Evolutionary conservation across 1,140 invertebrate species (phyloP), one percentile per base, ranked within the genome.

Genomic region (Eufriesea mexicana): DNA sequence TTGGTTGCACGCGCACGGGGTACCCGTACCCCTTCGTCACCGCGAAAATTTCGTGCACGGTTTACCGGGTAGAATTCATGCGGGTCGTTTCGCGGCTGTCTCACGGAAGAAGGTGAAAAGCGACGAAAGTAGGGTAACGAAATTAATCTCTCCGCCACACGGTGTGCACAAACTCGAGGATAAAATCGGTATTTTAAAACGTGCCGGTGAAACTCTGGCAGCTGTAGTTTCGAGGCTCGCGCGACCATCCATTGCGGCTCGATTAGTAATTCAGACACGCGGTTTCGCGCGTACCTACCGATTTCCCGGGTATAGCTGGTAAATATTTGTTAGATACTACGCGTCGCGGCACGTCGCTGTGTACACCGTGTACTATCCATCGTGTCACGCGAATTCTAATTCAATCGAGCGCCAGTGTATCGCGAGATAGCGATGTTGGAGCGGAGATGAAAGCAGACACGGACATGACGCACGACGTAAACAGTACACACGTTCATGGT

Each of bases 121-220:
- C 16, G n/a, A 61, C 42, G 78, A 72, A 79, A 79, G 78, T 79
- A 72, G 78, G 68, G 12, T 79, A 79, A 77, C 74, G 74, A 77
- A 72, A 79, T 28, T 28, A 25, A 51, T 73, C n/a, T 79, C 57
- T 42, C n/a, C 35, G 23, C n/a, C n/a, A 5, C 23, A 1, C 5
- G 62, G 75, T 78, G 67, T 57, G 5, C 51, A 47, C 51, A 57
- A 57, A 23, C 20, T n/a, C n/a, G 4, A 25, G 42, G 78, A 74
- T 80, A 64, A 80, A 80, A 80, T 74, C 70, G 5, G 59, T 45
- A 64, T 80, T 62, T 28, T n/a, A 73, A 72, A 2, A 35, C 35
- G 35, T 20, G 8, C 10, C 25, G 28, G 25, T 23, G 77, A 71
- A 79, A 49, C 28, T 20, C 54, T 62, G 57, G 25, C 25, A 7